Conservation (phyloP, 1,140 invertebrate species). For the Lepidurus couesii region DNA sequence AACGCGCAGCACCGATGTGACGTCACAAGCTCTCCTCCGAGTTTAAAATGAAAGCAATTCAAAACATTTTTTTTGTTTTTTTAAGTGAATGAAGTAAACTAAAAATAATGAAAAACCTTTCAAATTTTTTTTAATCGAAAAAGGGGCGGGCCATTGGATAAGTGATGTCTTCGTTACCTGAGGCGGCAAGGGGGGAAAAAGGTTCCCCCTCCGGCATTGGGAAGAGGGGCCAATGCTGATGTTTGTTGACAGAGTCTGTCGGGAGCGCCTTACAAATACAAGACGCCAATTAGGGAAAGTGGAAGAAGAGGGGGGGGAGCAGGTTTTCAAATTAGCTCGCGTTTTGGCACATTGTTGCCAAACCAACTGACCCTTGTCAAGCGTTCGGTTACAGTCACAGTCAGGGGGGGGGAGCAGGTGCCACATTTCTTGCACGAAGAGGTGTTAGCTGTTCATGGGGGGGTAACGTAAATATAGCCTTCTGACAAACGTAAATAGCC, state of each 20-base stretch:
- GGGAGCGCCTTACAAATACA: not conserved
- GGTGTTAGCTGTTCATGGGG: not conserved
- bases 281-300: not conserved
- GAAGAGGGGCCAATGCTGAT: not conserved
- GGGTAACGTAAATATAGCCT: not conserved
- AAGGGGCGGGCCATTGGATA: too few species aligned
- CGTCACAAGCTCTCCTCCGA: too few species aligned
- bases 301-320: not conserved
- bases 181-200: not conserved
- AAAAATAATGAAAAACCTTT: too few species aligned
- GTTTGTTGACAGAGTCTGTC: not conserved
- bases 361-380: constrained; percentile 19
- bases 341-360: constrained; percentile 13
- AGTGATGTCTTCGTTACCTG: not conserved
- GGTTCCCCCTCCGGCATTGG: not conserved
- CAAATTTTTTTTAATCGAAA: too few species aligned
- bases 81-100: too few species aligned
- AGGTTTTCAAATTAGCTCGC: not conserved
- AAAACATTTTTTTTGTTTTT: too few species aligned
- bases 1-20: too few species aligned
- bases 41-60: too few species aligned
- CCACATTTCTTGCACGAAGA: not conserved
- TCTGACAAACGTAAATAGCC: too few species aligned
- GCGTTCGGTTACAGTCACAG: not conserved
- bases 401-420: not conserved